Evolutionary conservation across 2,113 vertebrate species (phyloP).

Genomic region (Platycercus adscitus): DNA sequence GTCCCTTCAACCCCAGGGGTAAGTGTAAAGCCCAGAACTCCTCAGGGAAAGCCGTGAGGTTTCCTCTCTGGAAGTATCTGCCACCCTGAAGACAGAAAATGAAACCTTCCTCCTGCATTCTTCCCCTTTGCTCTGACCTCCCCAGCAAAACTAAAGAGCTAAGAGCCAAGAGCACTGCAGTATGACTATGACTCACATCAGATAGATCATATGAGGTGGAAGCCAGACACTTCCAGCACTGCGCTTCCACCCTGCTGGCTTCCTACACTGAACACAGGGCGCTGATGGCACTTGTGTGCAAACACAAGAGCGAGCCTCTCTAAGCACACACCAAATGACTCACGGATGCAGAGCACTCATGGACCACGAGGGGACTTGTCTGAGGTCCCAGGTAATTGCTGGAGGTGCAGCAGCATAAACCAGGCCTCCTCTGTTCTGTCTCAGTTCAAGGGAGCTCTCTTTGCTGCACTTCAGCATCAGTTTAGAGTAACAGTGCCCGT

Average conservation of each 20-base stretch:
- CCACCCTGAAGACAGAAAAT: background rate
- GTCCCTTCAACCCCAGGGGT: background rate
- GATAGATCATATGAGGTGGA: background rate
- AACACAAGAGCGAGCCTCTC: background rate
- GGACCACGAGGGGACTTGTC: background rate
- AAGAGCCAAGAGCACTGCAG: background rate
- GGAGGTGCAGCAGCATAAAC: background rate
- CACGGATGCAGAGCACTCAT: accelerated
- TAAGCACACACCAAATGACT: background rate
- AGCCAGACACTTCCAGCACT: background rate
- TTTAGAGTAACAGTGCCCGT: too few relatives aligned
- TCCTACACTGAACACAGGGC: background rate
- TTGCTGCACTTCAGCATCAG: too few relatives aligned
- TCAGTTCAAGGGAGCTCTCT: background rate
- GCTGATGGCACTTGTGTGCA: background rate
- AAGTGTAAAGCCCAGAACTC: background rate
- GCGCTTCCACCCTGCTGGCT: background rate
- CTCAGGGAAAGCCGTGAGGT: background rate
- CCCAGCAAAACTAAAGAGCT: background rate
- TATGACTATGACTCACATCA: background rate
- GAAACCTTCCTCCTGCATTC: background rate
- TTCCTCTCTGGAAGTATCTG: background rate
- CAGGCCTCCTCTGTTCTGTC: background rate
- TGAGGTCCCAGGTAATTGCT: background rate
- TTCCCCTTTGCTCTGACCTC: background rate